Percentiles rank a stretch among this genome's conserved stretches.
Evolutionary conservation across 2,113 vertebrate genomes (phyloP).

Genomic region (Tragelaphus strepsiceros): DNA sequence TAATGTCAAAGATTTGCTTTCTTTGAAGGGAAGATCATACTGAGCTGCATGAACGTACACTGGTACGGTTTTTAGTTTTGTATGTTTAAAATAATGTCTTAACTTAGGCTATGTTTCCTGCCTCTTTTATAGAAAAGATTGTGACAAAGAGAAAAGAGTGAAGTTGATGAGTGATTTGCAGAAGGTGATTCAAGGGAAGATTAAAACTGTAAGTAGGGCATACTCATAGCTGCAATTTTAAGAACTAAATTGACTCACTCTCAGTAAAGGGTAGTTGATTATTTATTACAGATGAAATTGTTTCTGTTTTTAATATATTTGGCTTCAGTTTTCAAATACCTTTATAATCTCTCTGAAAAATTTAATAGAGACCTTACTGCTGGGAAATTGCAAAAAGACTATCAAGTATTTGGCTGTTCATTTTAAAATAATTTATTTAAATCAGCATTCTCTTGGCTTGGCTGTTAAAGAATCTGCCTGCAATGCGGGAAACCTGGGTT

Average conservation of each 20-base stretch:
- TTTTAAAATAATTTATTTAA: not conserved
- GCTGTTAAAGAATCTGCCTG: not conserved
- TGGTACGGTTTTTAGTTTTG: not conserved
- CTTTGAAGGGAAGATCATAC: not conserved
- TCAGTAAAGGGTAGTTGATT: not conserved
- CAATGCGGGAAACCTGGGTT: not conserved
- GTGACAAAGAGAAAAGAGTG: conserved; percentile 82
- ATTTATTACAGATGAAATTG: not conserved
- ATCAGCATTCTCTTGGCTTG: not conserved
- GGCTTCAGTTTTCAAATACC: not conserved
- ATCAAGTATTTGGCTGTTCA: not conserved
- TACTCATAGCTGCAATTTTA: not conserved
- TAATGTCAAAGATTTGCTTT: conserved; percentile 23
- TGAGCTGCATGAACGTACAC: not conserved
- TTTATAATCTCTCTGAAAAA: not conserved
- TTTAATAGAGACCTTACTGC: not conserved
- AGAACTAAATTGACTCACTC: not conserved
- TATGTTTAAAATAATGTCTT: conserved; percentile 13
- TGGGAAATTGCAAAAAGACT: not conserved
- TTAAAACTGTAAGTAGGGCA: conserved; percentile 86
- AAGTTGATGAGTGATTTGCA: conserved; percentile 90
- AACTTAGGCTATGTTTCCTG: not conserved
- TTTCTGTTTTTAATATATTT: not conserved
- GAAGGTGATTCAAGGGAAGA: conserved; percentile 89
- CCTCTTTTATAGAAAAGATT: conserved; percentile 87